Percentiles rank a stretch among this genome's conserved stretches.
phyloP scores from a whole-genome alignment of 2,888 invertebrate species.

The Synergus gifuensis region DNA sequence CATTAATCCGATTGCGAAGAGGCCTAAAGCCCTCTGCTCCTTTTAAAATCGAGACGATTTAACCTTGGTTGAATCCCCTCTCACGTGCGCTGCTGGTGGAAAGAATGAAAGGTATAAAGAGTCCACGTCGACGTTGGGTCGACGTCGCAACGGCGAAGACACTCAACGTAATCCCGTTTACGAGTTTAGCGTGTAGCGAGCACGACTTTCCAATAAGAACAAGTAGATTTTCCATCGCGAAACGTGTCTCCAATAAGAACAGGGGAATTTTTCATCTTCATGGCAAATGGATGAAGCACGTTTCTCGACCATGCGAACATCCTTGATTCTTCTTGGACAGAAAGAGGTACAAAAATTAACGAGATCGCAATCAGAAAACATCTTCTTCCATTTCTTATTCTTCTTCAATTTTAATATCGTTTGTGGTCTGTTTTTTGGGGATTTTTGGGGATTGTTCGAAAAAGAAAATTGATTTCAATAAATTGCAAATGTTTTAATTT shows the following conservation, averaged over 20 bases:
- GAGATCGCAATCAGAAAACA: constrained; percentile 2
- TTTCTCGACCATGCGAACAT: constrained; percentile 32
- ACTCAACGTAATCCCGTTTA: constrained; percentile 41
- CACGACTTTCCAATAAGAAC: constrained; percentile 44
- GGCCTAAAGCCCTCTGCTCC: neutral
- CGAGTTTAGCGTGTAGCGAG: constrained; percentile 40
- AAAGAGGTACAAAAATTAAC: neutral
- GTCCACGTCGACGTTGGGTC: constrained; percentile 22
- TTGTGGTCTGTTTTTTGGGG: neutral
- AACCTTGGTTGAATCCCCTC: constrained; percentile 17
- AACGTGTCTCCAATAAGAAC: constrained; percentile 52
- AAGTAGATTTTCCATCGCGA: constrained; percentile 38
- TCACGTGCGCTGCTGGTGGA: neutral
- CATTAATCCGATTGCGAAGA: constrained; percentile 17
- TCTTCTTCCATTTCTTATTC: neutral
- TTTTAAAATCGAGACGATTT: neutral
- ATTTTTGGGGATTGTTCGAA: too few relatives aligned
- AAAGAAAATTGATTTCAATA: too few relatives aligned
- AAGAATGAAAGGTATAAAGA: constrained; percentile 44
- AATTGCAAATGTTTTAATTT: too few relatives aligned
- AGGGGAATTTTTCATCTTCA: constrained; percentile 49
- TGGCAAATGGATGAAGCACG: constrained; percentile 52
- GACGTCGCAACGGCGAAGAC: constrained; percentile 2
- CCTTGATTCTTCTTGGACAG: neutral
- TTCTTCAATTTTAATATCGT: neutral